These are phyloP conservation scores for Poeciliopsis prolifica DNA, from an alignment of 2,113 vertebrate genomes.

Conservation along the genomic window DNA sequence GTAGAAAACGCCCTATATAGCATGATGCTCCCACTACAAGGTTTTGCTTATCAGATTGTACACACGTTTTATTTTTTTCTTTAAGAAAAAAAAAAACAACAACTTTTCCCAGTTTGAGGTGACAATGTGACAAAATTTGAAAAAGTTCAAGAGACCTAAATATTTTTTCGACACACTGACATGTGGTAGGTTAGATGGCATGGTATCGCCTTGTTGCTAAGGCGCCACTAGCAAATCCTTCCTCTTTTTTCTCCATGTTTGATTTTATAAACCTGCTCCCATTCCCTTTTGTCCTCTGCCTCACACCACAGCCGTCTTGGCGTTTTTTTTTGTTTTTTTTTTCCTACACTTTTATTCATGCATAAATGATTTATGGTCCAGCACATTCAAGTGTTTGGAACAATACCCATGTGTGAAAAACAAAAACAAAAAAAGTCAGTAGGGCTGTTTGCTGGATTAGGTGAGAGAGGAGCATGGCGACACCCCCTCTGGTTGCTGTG, in stretches of 20 bases:
- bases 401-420: slow-evolving; percentile 61
- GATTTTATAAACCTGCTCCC: slow-evolving; percentile 52
- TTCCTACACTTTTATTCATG: slow-evolving; percentile 60
- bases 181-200: not conserved
- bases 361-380: slow-evolving; percentile 74
- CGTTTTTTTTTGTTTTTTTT: slow-evolving; percentile 45
- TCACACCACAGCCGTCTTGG: slow-evolving; percentile 33
- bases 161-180: not conserved
- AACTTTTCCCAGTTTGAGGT: too few relatives aligned
- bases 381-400: slow-evolving; percentile 79
- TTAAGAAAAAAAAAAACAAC: too few relatives aligned
- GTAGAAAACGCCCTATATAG: too few relatives aligned
- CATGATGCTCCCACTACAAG: too few relatives aligned
- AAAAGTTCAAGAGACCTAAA: not conserved
- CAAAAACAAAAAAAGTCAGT: not conserved
- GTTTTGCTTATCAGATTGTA: too few relatives aligned
- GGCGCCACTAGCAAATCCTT: not conserved
- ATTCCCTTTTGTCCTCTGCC: slow-evolving; percentile 62
- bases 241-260: slow-evolving; percentile 30
- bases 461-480: slow-evolving; percentile 66
- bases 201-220: not conserved
- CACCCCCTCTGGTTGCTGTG: slow-evolving; percentile 70
- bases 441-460: slow-evolving; percentile 60
- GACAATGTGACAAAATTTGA: too few relatives aligned
- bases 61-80: too few relatives aligned